Evolutionary conservation across 2,888 invertebrate genomes (phyloP).

Genomic region (Agelastica alni): DNA sequence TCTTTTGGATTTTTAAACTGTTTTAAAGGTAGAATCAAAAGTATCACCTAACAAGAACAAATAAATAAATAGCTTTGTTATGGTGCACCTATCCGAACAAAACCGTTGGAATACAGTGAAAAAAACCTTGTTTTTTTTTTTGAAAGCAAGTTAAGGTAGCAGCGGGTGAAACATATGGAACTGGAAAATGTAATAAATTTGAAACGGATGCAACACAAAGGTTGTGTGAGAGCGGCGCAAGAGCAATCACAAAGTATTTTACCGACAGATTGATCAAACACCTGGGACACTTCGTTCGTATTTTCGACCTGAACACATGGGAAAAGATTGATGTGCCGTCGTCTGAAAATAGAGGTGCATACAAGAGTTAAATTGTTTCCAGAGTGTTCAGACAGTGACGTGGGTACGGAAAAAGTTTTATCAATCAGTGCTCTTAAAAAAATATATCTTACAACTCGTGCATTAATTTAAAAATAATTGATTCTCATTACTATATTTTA

Average conservation of each 20-base stretch:
- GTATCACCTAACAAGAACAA: no score
- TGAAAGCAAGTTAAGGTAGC: constrained; percentile 3
- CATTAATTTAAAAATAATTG: no score
- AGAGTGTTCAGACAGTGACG: constrained; percentile 16
- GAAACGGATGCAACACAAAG: constrained; percentile 37
- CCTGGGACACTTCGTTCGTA: constrained; percentile 44
- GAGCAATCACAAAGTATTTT: constrained; percentile 46
- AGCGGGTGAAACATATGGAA: constrained; percentile 21
- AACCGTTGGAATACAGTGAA: no score
- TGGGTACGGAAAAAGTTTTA: neutral
- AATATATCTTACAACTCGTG: no score
- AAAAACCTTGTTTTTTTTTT: neutral
- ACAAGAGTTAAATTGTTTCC: constrained; percentile 40
- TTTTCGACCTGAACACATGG: constrained; percentile 45
- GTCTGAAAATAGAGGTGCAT: constrained; percentile 42
- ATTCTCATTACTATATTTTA: no score
- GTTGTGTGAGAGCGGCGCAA: constrained; percentile 27
- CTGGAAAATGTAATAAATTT: constrained; percentile 34
- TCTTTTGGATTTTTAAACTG: no score
- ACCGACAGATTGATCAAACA: constrained; percentile 49
- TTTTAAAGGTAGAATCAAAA: no score
- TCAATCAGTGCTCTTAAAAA: neutral
- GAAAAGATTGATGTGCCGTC: constrained; percentile 45
- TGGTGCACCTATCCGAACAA: no score
- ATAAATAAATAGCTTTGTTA: no score